Conservation (phyloP, 2,888 invertebrate species). For the Autographa gamma region DNA sequence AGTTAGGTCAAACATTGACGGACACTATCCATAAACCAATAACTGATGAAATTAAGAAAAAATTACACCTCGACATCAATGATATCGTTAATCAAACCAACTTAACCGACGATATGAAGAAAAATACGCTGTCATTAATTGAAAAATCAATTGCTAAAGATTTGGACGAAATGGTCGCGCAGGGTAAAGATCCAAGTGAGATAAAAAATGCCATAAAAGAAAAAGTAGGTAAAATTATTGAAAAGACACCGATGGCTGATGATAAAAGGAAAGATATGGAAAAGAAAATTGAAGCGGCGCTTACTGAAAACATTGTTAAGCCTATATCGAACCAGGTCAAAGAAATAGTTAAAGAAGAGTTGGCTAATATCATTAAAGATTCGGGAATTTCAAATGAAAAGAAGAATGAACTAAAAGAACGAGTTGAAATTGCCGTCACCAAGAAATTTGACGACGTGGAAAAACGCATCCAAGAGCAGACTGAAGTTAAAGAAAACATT, state of each 20-base stretch:
- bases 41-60: not conserved
- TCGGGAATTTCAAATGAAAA: not conserved
- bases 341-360: not conserved
- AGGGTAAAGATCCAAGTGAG: slow-evolving; percentile 11
- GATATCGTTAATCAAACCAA: slow-evolving; percentile 15
- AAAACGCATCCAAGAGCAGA: not conserved
- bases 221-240: not conserved
- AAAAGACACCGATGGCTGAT: not conserved
- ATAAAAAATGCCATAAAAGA: slow-evolving; percentile 3
- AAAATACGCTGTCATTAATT: slow-evolving; percentile 10
- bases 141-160: not conserved
- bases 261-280: not conserved
- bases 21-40: slow-evolving; percentile 6
- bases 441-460: not conserved
- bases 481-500: not conserved
- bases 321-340: not conserved
- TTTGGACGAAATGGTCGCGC: not conserved
- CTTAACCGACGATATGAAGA: slow-evolving; percentile 11
- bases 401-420: not conserved
- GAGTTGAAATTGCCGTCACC: not conserved
- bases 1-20: slow-evolving; percentile 5
- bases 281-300: not conserved
- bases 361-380: not conserved
- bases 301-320: not conserved
- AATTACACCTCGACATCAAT: slow-evolving; percentile 5